phyloP scores from a whole-genome alignment of 2,888 invertebrate genomes.

The Nephrotoma guestfalica region DNA sequence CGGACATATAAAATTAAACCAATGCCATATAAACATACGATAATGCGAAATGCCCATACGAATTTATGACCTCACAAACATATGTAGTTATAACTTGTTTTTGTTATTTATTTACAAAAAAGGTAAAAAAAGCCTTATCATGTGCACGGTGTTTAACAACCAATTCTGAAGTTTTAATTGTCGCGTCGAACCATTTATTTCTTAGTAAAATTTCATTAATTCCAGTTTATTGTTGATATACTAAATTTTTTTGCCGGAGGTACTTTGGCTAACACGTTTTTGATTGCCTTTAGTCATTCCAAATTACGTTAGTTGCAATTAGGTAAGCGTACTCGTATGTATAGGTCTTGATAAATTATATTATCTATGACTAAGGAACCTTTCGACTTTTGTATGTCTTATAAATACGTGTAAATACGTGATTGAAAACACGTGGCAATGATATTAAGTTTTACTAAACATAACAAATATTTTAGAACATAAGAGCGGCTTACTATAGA shows the following conservation, averaged over 20 bases:
- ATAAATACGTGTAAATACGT: neutral
- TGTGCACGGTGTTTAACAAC: neutral
- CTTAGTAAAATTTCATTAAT: neutral
- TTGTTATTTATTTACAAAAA: neutral
- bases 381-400: neutral
- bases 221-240: neutral
- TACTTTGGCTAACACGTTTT: neutral
- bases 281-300: neutral
- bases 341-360: neutral
- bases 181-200: neutral
- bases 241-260: neutral
- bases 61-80: neutral
- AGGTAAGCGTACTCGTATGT: neutral
- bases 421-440: neutral
- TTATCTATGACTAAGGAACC: neutral
- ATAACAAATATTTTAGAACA: neutral
- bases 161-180: neutral
- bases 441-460: neutral
- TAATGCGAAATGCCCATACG: too few species aligned
- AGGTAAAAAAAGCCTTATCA: neutral
- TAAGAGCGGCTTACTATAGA: neutral
- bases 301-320: neutral
- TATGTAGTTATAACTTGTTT: neutral
- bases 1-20: too few species aligned
- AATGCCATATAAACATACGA: too few species aligned